A percentile compares a stretch with the other conserved stretches of the same genome.
Evolutionary conservation across 2,113 vertebrate genomes (phyloP).

Genomic region (Vombatus ursinus): DNA sequence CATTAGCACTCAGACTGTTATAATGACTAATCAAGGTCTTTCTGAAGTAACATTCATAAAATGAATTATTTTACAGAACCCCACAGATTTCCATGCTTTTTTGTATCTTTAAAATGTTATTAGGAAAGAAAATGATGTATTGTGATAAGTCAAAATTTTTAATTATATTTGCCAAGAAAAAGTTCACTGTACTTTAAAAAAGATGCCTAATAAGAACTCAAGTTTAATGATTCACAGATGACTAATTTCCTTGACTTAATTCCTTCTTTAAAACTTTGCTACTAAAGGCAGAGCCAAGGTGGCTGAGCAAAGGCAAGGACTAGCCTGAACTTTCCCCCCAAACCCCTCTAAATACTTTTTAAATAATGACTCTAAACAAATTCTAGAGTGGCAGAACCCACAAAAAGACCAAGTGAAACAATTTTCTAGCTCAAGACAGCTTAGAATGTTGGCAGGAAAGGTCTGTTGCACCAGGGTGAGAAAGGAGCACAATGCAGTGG

Average conservation of each 20-base stretch:
- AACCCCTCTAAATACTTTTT: no score
- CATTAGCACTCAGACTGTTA: background rate
- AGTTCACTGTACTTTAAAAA: slow-evolving; percentile 34
- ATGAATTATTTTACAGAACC: background rate
- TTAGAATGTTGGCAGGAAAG: no score
- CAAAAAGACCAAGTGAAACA: no score
- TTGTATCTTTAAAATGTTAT: slow-evolving; percentile 31
- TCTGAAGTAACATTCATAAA: slow-evolving; percentile 19
- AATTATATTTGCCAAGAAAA: slow-evolving; percentile 47
- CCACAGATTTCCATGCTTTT: slow-evolving; percentile 14
- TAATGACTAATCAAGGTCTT: background rate
- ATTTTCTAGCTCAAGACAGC: no score
- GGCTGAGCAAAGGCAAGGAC: no score
- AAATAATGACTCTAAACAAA: no score
- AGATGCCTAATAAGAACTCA: slow-evolving; percentile 25
- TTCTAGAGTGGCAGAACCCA: no score
- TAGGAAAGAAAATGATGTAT: slow-evolving; percentile 24
- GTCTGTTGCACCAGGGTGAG: no score
- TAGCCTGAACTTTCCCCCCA: no score
- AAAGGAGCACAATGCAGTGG: no score
- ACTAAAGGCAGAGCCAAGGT: no score
- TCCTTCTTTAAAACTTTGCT: background rate
- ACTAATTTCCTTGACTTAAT: slow-evolving; percentile 30
- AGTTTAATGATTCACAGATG: slow-evolving; percentile 53
- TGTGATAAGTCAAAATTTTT: slow-evolving; percentile 37